Evolutionary conservation across 2,888 invertebrate genomes (phyloP).

Genomic region (Temnothorax ravouxi): DNA sequence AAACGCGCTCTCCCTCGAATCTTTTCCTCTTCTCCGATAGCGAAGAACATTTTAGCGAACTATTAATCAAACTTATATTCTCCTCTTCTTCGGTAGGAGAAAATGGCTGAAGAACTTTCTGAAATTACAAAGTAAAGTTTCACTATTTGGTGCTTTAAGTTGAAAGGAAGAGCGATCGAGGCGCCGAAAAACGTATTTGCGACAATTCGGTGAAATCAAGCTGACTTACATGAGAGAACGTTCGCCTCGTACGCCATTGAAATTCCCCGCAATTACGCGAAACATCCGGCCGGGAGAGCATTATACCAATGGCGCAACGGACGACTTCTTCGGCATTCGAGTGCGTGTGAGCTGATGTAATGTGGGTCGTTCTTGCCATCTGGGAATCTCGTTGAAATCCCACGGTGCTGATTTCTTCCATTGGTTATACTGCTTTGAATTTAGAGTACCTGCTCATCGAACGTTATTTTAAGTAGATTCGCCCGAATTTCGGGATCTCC

Average conservation of each 20-base stretch:
- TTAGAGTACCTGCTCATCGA: conserved; percentile 47
- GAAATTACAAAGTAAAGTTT: conserved; percentile 44
- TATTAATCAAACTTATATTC: conserved; percentile 51
- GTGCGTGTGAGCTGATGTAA: conserved; percentile 48
- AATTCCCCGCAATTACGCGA: conserved; percentile 59
- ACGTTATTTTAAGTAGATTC: conserved; percentile 25
- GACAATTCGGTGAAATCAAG: conserved; percentile 40
- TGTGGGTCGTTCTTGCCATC: conserved; percentile 56
- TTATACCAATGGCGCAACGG: conserved; percentile 49
- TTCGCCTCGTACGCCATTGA: conserved; percentile 59
- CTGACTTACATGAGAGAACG: conserved; percentile 42
- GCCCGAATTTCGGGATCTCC: conserved; percentile 9
- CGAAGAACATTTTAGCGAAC: conserved; percentile 28
- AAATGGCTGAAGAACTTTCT: conserved; percentile 36
- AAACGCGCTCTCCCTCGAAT: conserved; percentile 3
- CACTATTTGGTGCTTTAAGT: conserved; percentile 27
- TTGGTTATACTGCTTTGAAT: conserved; percentile 57
- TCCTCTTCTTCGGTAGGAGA: conserved; percentile 11
- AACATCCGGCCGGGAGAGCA: conserved; percentile 54
- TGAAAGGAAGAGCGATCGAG: conserved; percentile 22
- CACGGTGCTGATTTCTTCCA: conserved; percentile 55
- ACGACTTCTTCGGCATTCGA: conserved; percentile 57
- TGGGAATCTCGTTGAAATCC: conserved; percentile 48
- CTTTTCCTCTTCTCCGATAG: conserved; percentile 12
- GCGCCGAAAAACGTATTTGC: conserved; percentile 33